Base-by-base conservation (phyloP, 1,140 invertebrate species). In the Drosophila lacertosa region DNA sequence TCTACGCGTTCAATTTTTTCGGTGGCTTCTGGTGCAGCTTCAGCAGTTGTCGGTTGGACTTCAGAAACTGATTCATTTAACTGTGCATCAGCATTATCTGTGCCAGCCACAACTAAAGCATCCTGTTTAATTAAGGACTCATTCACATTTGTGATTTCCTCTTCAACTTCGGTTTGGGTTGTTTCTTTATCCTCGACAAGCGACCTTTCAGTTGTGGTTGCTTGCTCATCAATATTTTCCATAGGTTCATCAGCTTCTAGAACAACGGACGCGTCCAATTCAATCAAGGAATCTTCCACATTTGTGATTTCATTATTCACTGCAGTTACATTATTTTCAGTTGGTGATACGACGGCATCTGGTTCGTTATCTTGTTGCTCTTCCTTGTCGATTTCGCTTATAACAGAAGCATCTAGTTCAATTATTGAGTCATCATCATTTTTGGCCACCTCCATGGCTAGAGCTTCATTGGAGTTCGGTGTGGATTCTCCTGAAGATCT, bases 241-340 rank as follows among this genome's bases (percentile, higher is more conserved):
- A 50, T 4, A 33, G 32, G 5, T 6, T 26, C 26, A 16, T 26
- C 35, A 13, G 3, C n/a, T 11, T 16, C 22, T 7, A 18, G 10
- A 32, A 16, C 7, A 68, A 9, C 15, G 15, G 55, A 45, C 4
- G 26, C 13, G 47, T 55, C 22, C 6, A 55, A 45, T 33, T 40
- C 16, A 11, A 54, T 44, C 9, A 47, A 6, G 6, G 32, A 44
- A 15, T 64, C 51, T 39, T 64, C 40, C 22, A 32, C 22, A 39
- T 54, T 40, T 1, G 22, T 26, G 32, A n/a, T 2, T 53, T 37
- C 29, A 4, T 26, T 13, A 13, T 32, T 29, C 3, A 4, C 11
- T 45, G 26, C 6, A 26, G 37, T 26, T 42, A 13, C 9, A 29
- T 16, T 15, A 7, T 15, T 3, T 9, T 15, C 20, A 29, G 26